Conservation (phyloP, 2,113 vertebrate species). For the Jaculus jaculus region DNA sequence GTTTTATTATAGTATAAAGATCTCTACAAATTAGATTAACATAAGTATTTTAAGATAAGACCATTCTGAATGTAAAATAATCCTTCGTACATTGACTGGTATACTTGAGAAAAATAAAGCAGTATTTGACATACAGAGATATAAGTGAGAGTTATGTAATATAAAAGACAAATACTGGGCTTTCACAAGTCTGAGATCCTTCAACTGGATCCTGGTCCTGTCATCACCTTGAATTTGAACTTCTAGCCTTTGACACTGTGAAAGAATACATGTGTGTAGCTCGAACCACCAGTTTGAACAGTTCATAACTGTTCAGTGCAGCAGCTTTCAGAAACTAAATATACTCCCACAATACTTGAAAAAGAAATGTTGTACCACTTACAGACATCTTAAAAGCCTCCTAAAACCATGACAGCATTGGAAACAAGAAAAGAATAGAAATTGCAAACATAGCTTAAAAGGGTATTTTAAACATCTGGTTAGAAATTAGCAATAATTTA, state of each 20-base stretch:
- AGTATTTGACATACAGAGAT: background rate
- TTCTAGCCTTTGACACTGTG: background rate
- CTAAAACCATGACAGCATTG: background rate
- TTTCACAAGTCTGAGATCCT: too few relatives aligned
- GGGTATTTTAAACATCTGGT: constrained; percentile 47
- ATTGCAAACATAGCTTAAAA: constrained; percentile 24
- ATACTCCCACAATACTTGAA: background rate
- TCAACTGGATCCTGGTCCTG: fast-evolving
- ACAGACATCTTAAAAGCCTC: background rate
- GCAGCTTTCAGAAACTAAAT: background rate
- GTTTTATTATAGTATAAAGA: background rate
- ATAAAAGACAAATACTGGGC: background rate
- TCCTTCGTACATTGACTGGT: background rate
- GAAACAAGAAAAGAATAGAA: background rate
- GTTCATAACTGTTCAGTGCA: too few relatives aligned
- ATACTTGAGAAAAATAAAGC: background rate
- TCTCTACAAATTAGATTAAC: background rate
- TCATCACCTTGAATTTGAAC: background rate
- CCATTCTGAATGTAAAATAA: background rate
- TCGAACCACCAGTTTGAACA: background rate
- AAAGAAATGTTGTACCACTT: background rate
- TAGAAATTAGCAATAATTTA: constrained; percentile 55
- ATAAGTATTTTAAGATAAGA: background rate
- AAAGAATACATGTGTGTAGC: background rate
- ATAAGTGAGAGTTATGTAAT: background rate